Base-by-base conservation (phyloP, 2,113 vertebrate genomes). In the Xenopus tropicalis region DNA sequence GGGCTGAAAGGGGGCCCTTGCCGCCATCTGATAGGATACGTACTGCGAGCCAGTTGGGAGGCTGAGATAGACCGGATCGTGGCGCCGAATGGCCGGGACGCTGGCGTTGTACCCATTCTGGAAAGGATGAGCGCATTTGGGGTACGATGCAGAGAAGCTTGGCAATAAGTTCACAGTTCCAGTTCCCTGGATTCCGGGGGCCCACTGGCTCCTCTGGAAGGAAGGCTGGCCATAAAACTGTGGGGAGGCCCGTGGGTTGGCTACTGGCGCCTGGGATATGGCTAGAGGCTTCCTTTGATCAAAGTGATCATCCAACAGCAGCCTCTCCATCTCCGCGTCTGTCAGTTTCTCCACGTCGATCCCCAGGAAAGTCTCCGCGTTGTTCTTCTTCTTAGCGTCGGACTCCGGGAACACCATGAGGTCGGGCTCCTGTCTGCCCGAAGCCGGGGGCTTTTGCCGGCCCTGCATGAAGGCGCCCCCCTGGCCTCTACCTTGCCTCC, bases 381-480 rank as follows among this genome's bases (percentile, higher is more conserved):
- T 71, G 59, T 82, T 71, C 67, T 80, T 87, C 72, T 88, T 92
- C 79, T 92, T 92, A 46, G 88, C 86, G 81, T 94, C 93, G 25
- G 87, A 84, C 77, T 99, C 97, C 63, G 96, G 94, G 86, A 99
- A 99, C 61, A 95, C 88, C 79, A 99, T 99, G 79, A 99, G 97
- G 85, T 99, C 97, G 82, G 88, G 92, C 75, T 98, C 97, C 48
- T 90, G 86, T 80, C 88, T 86, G 58, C 43, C 85, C 17, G 37
- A 78, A 83, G 82, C 65, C 46, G 87, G 84, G 75, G 82, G 77
- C 81, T 81, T 89, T 81, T 90, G 84, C 62, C 72, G 80, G 62
- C 80, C 78, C 66, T 78, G 84, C 79, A 83, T 76, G 57, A 85
- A 82, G 77, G 79, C 82, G 46, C 81, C 84, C 81, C 81, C 87